phyloP scores from a whole-genome alignment of 2,113 vertebrate species.

The Oenanthe oenanthe region DNA sequence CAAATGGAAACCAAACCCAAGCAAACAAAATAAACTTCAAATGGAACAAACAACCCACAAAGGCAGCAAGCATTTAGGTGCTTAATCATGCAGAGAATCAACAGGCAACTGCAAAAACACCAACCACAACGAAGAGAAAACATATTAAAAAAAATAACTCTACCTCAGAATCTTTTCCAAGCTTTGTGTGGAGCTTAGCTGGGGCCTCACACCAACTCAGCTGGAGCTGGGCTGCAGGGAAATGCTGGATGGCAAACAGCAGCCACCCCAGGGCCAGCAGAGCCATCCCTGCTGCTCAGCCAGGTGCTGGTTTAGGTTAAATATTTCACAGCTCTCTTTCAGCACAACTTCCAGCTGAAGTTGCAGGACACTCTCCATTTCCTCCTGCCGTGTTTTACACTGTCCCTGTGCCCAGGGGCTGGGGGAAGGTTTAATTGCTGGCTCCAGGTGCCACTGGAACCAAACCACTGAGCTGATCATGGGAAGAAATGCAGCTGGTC shows the following conservation, averaged over 20 bases:
- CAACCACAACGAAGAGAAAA: not conserved
- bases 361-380: not conserved
- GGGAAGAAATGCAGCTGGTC: not conserved
- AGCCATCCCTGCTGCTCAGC: not conserved
- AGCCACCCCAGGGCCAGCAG: not conserved
- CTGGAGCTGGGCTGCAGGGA: not conserved
- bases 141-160: not conserved
- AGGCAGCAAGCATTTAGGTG: not conserved
- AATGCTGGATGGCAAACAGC: fast-evolving
- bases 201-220: not conserved
- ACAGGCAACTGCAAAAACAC: not conserved
- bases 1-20: conserved; percentile 1
- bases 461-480: not conserved
- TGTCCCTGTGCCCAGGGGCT: not conserved
- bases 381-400: not conserved
- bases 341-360: not conserved
- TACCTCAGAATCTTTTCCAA: conserved; percentile 1
- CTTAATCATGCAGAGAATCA: not conserved
- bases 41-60: not conserved
- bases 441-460: not conserved
- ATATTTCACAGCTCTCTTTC: not conserved
- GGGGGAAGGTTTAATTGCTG: not conserved
- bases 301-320: fast-evolving
- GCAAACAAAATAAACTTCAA: not conserved
- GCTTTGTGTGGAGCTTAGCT: not conserved